phyloP scores from a whole-genome alignment of 1,140 invertebrate species.

The Muscidifurax raptorellus region DNA sequence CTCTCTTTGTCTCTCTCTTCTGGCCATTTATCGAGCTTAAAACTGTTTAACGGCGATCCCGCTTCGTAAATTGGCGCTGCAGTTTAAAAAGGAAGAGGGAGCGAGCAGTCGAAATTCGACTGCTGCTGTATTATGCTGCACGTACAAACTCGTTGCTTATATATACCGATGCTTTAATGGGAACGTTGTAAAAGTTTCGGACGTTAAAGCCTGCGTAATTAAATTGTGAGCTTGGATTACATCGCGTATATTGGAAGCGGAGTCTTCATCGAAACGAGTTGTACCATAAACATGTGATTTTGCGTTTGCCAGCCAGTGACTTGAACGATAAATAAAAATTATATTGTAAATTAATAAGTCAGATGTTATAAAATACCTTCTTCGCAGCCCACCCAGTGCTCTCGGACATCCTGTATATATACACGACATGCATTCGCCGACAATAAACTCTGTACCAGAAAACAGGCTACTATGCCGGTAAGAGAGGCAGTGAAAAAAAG shows the following conservation, averaged over 20 bases:
- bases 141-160: neutral
- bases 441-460: neutral
- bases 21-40: conserved; percentile 61
- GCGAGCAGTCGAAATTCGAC: conserved; percentile 3
- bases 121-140: neutral
- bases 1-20: no score
- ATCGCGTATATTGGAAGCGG: no score
- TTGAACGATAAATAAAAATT: no score
- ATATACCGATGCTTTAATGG: neutral
- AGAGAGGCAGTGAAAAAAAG: no score
- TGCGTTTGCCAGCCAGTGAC: no score
- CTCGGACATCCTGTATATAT: neutral
- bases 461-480: neutral
- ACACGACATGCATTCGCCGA: neutral
- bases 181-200: neutral
- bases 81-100: conserved; percentile 2
- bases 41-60: conserved; percentile 58
- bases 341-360: no score
- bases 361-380: no score
- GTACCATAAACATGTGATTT: no score
- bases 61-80: conserved; percentile 57
- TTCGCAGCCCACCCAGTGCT: no score
- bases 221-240: neutral
- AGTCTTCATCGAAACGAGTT: neutral
- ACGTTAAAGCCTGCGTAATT: neutral